Conservation (phyloP, 2,797 vertebrate genomes). For the Syndactyla subalaris region DNA sequence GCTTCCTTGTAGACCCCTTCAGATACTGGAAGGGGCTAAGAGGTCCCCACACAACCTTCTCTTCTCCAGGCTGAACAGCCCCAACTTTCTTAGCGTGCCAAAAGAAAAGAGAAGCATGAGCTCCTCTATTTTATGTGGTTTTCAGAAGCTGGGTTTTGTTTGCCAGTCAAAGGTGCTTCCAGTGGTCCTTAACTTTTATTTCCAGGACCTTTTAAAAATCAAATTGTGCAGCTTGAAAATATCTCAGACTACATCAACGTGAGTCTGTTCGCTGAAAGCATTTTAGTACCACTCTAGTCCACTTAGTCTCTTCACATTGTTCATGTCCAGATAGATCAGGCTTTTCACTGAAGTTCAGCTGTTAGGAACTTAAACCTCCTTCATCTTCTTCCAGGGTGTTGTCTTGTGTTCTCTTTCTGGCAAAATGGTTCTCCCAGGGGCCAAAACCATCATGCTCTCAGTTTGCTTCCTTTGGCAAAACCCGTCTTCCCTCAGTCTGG, state of each 20-base stretch:
- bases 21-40: neutral
- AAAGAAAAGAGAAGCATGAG: neutral
- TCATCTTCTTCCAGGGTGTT: neutral
- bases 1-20: neutral
- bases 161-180: neutral
- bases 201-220: neutral
- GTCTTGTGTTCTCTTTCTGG: neutral
- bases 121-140: neutral
- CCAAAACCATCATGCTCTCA: neutral
- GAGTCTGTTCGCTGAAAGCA: neutral
- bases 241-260: rapidly evolving
- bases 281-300: neutral
- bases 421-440: neutral
- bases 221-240: neutral
- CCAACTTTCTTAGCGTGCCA: neutral
- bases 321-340: neutral
- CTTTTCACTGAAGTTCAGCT: neutral
- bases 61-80: neutral
- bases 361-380: neutral
- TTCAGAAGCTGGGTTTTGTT: neutral
- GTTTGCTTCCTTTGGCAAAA: neutral
- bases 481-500: neutral
- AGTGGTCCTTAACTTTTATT: neutral
- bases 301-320: neutral
- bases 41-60: neutral